phyloP scores from a whole-genome alignment of 2,888 invertebrate genomes.

The Andrena dorsata region DNA sequence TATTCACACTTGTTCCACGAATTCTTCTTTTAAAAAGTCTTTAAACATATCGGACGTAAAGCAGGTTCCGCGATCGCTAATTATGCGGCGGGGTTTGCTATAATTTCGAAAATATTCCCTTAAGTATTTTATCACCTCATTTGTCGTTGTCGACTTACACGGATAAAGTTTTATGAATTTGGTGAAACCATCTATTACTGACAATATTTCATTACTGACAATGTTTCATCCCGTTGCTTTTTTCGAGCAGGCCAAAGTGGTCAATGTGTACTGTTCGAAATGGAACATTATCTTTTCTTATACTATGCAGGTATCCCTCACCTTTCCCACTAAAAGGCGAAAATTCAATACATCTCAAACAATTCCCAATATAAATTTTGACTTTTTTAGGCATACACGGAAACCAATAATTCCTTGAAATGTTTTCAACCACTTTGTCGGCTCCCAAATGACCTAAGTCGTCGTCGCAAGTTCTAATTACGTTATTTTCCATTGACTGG shows the following conservation, averaged over 20 bases:
- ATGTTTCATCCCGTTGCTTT: background rate
- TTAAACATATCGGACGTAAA: constrained; percentile 73
- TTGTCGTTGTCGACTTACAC: background rate
- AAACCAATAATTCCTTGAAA: no score
- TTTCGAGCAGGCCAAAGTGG: constrained; percentile 7
- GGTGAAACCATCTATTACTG: constrained; percentile 14
- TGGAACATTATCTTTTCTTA: constrained; percentile 6
- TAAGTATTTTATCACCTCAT: constrained; percentile 63
- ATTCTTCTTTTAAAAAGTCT: background rate
- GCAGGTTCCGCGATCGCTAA: constrained; percentile 24
- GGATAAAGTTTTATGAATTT: constrained; percentile 23
- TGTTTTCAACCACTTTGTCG: no score
- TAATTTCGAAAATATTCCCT: constrained; percentile 64
- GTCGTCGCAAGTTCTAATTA: background rate
- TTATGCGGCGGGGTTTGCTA: constrained; percentile 17
- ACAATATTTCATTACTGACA: constrained; percentile 13
- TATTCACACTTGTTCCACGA: background rate
- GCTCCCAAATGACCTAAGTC: background rate
- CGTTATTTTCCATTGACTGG: background rate
- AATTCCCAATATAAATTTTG: background rate
- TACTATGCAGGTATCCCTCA: constrained; percentile 4
- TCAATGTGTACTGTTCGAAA: constrained; percentile 19
- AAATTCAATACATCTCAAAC: constrained; percentile 18
- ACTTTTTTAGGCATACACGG: no score
- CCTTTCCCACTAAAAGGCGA: background rate